These are phyloP conservation scores for Myocastor coypus DNA, from an alignment of 2,113 vertebrate genomes.

Conservation along the genomic window DNA sequence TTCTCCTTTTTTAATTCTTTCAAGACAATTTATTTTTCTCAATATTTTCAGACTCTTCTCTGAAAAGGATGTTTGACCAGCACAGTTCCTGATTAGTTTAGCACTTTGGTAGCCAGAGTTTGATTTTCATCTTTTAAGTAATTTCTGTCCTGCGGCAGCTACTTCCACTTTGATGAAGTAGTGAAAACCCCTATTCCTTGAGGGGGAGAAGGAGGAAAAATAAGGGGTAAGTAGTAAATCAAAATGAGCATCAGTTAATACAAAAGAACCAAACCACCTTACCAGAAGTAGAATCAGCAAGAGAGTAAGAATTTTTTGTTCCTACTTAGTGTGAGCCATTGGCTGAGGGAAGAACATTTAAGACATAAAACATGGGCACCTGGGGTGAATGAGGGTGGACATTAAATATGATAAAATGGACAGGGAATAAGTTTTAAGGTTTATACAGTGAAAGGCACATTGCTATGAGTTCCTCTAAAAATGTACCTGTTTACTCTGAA, in stretches of 20 bases:
- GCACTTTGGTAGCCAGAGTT: conserved; percentile 3
- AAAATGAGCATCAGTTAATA: too few relatives aligned
- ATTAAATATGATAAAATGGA: neutral
- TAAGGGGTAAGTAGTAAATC: neutral
- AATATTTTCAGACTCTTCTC: neutral
- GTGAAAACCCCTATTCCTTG: neutral
- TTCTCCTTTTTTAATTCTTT: neutral
- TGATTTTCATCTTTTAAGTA: neutral
- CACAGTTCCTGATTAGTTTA: neutral
- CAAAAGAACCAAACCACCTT: neutral
- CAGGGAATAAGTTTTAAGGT: neutral
- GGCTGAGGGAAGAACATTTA: neutral
- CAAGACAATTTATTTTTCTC: neutral
- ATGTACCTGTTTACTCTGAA: neutral
- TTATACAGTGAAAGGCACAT: neutral
- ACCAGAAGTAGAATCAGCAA: neutral
- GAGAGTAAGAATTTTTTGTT: neutral
- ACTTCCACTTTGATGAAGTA: neutral
- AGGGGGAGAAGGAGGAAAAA: neutral
- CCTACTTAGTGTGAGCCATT: neutral
- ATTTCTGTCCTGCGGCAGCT: neutral
- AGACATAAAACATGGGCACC: neutral
- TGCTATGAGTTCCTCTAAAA: neutral
- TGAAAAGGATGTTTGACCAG: neutral
- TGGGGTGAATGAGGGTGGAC: neutral